Evolutionary conservation across 2,888 invertebrate genomes (phyloP).

Genomic region (Leucania comma): DNA sequence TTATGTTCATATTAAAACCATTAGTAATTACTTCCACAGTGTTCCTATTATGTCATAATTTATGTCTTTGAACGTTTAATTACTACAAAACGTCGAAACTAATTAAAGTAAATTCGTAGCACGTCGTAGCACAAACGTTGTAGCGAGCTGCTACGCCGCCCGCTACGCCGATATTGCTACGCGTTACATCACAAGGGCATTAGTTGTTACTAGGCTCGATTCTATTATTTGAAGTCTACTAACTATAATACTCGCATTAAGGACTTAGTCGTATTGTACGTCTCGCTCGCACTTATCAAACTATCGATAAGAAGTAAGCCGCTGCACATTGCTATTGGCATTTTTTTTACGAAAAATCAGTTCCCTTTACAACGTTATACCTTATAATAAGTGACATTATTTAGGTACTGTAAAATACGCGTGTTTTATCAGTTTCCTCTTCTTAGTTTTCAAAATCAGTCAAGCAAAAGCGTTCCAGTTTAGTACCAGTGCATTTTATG

Average conservation of each 20-base stretch:
- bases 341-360: too few relatives aligned
- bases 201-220: constrained; percentile 51
- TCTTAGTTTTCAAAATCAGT: constrained; percentile 1
- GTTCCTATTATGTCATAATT: constrained; percentile 12
- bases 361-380: background rate
- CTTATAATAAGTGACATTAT: constrained; percentile 16
- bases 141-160: constrained; percentile 35
- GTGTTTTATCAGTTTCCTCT: constrained; percentile 1
- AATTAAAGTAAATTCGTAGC: constrained; percentile 47
- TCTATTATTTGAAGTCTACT: constrained; percentile 28
- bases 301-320: too few relatives aligned
- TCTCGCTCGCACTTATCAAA: too few relatives aligned
- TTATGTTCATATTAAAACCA: constrained; percentile 24
- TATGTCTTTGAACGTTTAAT: constrained; percentile 38
- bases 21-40: constrained; percentile 16
- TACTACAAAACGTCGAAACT: constrained; percentile 35
- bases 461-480: background rate
- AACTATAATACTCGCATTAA: constrained; percentile 11
- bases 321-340: too few relatives aligned
- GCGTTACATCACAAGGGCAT: constrained; percentile 56
- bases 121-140: constrained; percentile 34
- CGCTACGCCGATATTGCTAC: constrained; percentile 57
- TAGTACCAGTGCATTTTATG: constrained; percentile 32
- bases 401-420: background rate
- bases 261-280: too few relatives aligned